Base-by-base conservation (phyloP, 2,888 invertebrate genomes). In the Thera britannica region DNA sequence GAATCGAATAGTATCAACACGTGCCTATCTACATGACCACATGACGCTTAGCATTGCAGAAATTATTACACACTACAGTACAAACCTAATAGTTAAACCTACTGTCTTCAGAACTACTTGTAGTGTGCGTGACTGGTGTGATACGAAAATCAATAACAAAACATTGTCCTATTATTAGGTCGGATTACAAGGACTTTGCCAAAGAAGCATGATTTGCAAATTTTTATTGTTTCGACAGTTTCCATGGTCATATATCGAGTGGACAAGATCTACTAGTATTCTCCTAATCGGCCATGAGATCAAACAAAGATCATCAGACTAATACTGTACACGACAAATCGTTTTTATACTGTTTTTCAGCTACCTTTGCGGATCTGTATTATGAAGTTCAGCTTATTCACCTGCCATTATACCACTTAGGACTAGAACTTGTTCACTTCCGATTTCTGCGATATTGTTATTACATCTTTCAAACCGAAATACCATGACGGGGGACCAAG, bases 1-100 rank as follows among this genome's bases (percentile, higher is more conserved):
- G 90, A 83, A 41, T 7, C 41, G 4, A 41, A 80, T 82, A 84
- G 79, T 87, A 89, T 87, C 84, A 87, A 87, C 87, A 85, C 85
- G 83, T 83, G 86, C 82, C 83, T 81, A 83, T 83, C 85, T 84
- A 83, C 85, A 87, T 85, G 85, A 61, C 78, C 83, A 83, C 83
- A 83, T 86, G 85, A 87, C 83, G 83, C 64, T 78, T 75, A 78
- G 81, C 73, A 83, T 81, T 83, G 83, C 83, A 80, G 79, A 83
- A 78, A 79, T 81, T 81, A 78, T 79, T 78, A 79, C 71, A 74
- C 62, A 72, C 70, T 54, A 72, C n/a, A n/a, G 1, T 23, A 23
- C 58, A 54, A 67, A 67, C 59, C 63, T 64, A 78, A 65, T 72
- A 73, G 75, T 44, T 23, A 74, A 77, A 76, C 75, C 68, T 77